Evolutionary conservation across 2,797 vertebrate species (phyloP), one percentile per base, ranked within the genome.

Genomic region (Parauchenoglanis punctatus): DNA sequence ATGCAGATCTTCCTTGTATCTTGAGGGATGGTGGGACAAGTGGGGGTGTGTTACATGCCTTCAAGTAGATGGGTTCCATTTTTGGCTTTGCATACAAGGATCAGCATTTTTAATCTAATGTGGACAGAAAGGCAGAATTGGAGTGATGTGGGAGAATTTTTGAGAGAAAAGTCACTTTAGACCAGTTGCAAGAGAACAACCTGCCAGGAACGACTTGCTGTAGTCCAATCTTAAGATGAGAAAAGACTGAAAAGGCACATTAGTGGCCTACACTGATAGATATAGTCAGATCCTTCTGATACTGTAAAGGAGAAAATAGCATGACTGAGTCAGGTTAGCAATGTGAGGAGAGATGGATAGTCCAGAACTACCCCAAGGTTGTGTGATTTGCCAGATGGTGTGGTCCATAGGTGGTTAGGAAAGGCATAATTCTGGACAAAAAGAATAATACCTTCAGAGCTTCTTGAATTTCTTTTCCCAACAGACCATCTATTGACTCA

Each of bases 361-460:
- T 80, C 23, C 6, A n/a, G 23, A 63, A n/a, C 58, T 81, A 81
- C 58, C 80, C 13, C 58, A 81, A 81, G 58, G 80, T 46, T 81
- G 23, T 63, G 13, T 81, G 12, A 1, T 12, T 49, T 81, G 59
- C 40, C 80, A 81, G 80, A 81, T 81, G 59, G 20, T 63, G 23
- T 81, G 13, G 44, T 63, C 35, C 35, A 63, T 81, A 81, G 58
- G 80, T 81, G 80, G 40, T 63, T 46, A 65, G 40, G 35, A 63
- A 44, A 81, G 11, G 58, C 31, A 40, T 20, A 59, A 59, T 59
- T 80, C 77, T 40, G 10, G 28, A 58, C 52, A 56, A 56, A 56
- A 58, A 81, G n/a, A 44, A 40, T 31, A 77, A 77, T 15, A 25
- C 46, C 68, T 59, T 80, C 7, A 11, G 23, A 11, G 18, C 12